phyloP scores from a whole-genome alignment of 2,113 vertebrate genomes.

The Strix uralensis region DNA sequence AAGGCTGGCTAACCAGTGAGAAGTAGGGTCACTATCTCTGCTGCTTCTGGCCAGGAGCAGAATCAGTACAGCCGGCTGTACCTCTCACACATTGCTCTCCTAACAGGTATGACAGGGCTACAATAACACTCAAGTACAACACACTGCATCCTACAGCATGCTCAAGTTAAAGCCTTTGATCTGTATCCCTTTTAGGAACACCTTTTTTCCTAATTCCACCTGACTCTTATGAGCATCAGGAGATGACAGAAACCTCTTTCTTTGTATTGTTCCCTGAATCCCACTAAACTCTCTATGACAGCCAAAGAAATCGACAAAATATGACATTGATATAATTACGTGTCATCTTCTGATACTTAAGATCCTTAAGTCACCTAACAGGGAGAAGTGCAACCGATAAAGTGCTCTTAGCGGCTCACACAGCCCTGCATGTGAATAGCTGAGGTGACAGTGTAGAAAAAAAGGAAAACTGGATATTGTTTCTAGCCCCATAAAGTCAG shows the following conservation, averaged over 20 bases:
- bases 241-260: neutral
- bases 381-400: neutral
- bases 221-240: neutral
- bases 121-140: neutral
- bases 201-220: neutral
- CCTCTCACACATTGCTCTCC: neutral
- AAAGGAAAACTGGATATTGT: neutral
- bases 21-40: neutral
- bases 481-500: neutral
- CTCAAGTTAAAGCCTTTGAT: neutral
- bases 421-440: neutral
- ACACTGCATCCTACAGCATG: fast-evolving
- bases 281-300: neutral
- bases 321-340: fast-evolving
- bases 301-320: neutral
- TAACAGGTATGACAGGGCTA: neutral
- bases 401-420: neutral
- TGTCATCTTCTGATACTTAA: neutral
- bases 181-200: neutral
- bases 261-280: neutral
- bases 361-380: neutral
- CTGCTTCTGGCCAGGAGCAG: neutral
- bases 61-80: fast-evolving
- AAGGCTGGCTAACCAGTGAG: neutral
- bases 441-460: fast-evolving